Evolutionary conservation across 2,113 vertebrate species (phyloP).

Genomic region (Orthonyx spaldingii): DNA sequence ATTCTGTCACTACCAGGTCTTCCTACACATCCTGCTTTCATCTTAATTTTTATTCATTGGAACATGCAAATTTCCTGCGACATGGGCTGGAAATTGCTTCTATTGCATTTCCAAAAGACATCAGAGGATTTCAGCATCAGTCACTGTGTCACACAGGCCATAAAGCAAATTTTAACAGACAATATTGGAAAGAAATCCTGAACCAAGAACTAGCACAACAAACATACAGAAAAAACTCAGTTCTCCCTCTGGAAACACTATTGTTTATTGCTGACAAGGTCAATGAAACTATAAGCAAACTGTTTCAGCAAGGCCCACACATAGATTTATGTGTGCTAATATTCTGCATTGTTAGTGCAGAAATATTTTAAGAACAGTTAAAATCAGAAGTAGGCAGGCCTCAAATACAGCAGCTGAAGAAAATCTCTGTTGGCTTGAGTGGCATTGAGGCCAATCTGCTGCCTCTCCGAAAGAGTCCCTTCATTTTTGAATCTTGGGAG

Average conservation of each 20-base stretch:
- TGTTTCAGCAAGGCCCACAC: background rate
- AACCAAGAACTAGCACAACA: background rate
- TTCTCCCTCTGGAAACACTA: background rate
- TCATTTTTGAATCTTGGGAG: background rate
- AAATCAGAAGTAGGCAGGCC: background rate
- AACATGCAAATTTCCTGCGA: background rate
- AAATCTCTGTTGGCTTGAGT: background rate
- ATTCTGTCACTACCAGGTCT: constrained; percentile 25
- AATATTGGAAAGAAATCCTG: background rate
- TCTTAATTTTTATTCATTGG: constrained; percentile 37
- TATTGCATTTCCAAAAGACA: background rate
- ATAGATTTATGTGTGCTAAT: background rate
- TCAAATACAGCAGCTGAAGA: background rate
- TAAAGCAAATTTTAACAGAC: background rate
- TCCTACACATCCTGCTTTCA: constrained; percentile 25
- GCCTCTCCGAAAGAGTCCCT: background rate
- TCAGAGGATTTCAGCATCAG: background rate
- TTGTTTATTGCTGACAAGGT: background rate
- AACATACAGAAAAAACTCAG: background rate
- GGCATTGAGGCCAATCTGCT: background rate
- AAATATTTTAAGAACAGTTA: background rate
- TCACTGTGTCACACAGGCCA: background rate
- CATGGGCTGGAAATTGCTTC: background rate
- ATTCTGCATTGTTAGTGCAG: background rate
- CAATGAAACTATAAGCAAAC: background rate